These are phyloP conservation scores for Phrixothrix hirtus DNA, from an alignment of 2,888 invertebrate species.

Conservation along the genomic window DNA sequence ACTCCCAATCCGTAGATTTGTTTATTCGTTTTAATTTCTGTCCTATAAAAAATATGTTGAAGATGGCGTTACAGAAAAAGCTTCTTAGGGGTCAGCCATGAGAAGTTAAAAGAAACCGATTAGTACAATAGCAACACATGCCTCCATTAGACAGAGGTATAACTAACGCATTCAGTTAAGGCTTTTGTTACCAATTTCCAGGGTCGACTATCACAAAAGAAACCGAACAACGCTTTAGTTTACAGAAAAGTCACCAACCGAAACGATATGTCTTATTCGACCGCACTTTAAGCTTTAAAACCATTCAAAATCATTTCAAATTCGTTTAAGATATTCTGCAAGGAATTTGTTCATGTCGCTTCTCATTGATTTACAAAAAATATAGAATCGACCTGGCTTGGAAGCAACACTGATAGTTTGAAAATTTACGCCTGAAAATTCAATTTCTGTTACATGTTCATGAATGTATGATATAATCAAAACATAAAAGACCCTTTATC, in stretches of 20 bases:
- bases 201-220: conserved; percentile 30
- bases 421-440: too few relatives aligned
- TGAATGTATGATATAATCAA: too few relatives aligned
- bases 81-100: too few relatives aligned
- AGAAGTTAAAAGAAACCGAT: conserved; percentile 28
- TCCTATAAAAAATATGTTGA: too few relatives aligned
- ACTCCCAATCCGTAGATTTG: too few relatives aligned
- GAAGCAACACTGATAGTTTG: too few relatives aligned
- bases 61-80: too few relatives aligned
- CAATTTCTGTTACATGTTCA: too few relatives aligned
- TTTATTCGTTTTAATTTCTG: too few relatives aligned
- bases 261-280: conserved; percentile 40
- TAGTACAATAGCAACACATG: conserved; percentile 38
- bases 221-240: conserved; percentile 28
- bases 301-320: conserved; percentile 34
- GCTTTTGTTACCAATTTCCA: conserved; percentile 37
- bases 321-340: conserved; percentile 19
- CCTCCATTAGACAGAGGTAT: conserved; percentile 38
- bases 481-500: too few relatives aligned
- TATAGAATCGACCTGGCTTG: too few relatives aligned
- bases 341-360: background rate
- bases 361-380: background rate
- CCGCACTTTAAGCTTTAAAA: conserved; percentile 32
- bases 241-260: conserved; percentile 35
- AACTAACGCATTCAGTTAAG: conserved; percentile 37